Conservation (phyloP, 2,113 vertebrate species). For the Telmatochromis sp. region DNA sequence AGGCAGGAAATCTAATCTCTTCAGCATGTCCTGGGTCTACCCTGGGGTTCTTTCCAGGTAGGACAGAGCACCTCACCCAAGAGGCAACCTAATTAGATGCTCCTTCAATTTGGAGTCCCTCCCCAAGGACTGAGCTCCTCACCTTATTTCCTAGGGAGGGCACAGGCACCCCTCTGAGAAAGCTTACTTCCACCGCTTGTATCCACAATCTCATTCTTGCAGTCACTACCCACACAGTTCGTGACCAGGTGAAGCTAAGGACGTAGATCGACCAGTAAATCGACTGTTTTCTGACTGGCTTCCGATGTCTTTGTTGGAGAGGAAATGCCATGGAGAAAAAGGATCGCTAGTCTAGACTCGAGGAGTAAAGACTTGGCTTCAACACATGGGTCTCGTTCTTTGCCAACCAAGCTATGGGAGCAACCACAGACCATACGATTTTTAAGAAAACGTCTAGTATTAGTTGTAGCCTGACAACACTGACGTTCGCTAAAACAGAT, state of each 20-base stretch:
- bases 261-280: not conserved
- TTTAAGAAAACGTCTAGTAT: not conserved
- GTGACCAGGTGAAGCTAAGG: not conserved
- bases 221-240: not conserved
- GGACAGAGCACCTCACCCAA: not conserved
- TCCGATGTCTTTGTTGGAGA: not conserved
- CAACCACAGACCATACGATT: not conserved
- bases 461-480: not conserved
- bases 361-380: not conserved
- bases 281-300: not conserved
- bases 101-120: not conserved
- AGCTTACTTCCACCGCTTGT: not conserved
- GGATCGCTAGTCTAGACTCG: not conserved
- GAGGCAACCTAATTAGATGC: not conserved
- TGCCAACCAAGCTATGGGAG: not conserved
- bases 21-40: not conserved
- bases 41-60: not conserved
- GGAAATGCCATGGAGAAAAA: not conserved
- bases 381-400: not conserved
- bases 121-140: not conserved
- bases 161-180: not conserved
- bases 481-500: not conserved
- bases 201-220: not conserved
- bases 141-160: not conserved
- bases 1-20: not conserved